Conservation (phyloP, 2,797 vertebrate genomes). For the Enteromius afrohamiltoni region DNA sequence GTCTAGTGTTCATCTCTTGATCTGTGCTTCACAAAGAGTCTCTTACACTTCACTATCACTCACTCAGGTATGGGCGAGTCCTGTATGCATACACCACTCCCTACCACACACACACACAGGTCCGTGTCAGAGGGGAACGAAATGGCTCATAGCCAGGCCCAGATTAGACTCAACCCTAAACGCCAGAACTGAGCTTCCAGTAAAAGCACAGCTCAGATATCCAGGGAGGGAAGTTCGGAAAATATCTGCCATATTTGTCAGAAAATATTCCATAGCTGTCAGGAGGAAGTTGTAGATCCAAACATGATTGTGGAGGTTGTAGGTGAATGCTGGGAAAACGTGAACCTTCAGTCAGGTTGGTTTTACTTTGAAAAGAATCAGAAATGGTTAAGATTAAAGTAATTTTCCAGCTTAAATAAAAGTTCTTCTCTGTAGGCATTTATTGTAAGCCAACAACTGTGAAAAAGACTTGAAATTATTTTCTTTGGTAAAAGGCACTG, state of each 20-base stretch:
- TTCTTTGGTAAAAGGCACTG: not conserved
- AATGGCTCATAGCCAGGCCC: constrained; percentile 33
- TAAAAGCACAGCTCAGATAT: constrained; percentile 36
- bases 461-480: not conserved
- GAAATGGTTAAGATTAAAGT: not conserved
- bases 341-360: not conserved
- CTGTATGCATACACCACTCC: constrained; percentile 16
- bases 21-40: constrained; percentile 25
- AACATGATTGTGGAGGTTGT: not conserved
- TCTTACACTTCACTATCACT: constrained; percentile 28
- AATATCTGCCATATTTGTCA: not conserved
- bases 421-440: not conserved
- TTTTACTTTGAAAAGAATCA: not conserved
- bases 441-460: not conserved
- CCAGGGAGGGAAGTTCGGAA: constrained; percentile 3
- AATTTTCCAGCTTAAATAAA: not conserved
- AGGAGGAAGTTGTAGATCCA: not conserved
- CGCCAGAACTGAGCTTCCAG: constrained; percentile 15
- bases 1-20: not conserved
- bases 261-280: not conserved
- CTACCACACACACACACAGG: constrained; percentile 12
- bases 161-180: constrained; percentile 39
- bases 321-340: not conserved
- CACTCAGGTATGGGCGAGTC: constrained; percentile 25
- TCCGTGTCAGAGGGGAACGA: constrained; percentile 24